These are phyloP conservation scores for Aspiorhynchus laticeps DNA, from an alignment of 2,113 vertebrate species.

Conservation along the genomic window DNA sequence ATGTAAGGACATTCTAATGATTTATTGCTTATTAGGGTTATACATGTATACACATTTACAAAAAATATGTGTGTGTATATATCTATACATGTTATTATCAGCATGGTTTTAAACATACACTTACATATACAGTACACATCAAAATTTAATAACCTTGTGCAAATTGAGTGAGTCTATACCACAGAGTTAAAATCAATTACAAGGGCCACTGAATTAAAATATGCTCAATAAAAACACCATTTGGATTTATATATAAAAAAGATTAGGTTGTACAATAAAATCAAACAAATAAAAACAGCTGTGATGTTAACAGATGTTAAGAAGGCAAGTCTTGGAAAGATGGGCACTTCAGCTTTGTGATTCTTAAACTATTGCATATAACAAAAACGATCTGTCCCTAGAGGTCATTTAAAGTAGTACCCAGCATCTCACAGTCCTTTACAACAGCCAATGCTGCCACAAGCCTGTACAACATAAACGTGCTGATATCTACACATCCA, in stretches of 20 bases:
- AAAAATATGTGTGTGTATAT: slow-evolving; percentile 9
- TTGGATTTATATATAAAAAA: slow-evolving; percentile 23
- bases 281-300: background rate
- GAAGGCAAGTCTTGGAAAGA: slow-evolving; percentile 20
- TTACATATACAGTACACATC: slow-evolving; percentile 13
- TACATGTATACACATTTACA: slow-evolving; percentile 19
- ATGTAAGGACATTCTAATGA: slow-evolving; percentile 7
- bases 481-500: slow-evolving; percentile 19
- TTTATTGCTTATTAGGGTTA: slow-evolving; percentile 32
- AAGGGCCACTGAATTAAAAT: slow-evolving; percentile 9
- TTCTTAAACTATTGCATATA: slow-evolving; percentile 13
- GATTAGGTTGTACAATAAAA: slow-evolving; percentile 1
- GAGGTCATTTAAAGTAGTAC: slow-evolving; percentile 24
- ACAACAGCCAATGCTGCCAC: slow-evolving; percentile 9
- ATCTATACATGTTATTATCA: slow-evolving; percentile 10
- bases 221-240: slow-evolving; percentile 40
- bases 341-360: slow-evolving; percentile 31
- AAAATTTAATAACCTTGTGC: slow-evolving; percentile 35
- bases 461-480: slow-evolving; percentile 36
- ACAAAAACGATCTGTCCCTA: slow-evolving; percentile 3
- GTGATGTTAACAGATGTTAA: too few species aligned
- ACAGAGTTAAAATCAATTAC: slow-evolving; percentile 34
- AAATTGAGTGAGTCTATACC: slow-evolving; percentile 40
- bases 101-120: slow-evolving; percentile 27
- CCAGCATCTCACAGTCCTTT: slow-evolving; percentile 31